Evolutionary conservation across 2,113 vertebrate species (phyloP).

Genomic region (Bagarius yarrelli): DNA sequence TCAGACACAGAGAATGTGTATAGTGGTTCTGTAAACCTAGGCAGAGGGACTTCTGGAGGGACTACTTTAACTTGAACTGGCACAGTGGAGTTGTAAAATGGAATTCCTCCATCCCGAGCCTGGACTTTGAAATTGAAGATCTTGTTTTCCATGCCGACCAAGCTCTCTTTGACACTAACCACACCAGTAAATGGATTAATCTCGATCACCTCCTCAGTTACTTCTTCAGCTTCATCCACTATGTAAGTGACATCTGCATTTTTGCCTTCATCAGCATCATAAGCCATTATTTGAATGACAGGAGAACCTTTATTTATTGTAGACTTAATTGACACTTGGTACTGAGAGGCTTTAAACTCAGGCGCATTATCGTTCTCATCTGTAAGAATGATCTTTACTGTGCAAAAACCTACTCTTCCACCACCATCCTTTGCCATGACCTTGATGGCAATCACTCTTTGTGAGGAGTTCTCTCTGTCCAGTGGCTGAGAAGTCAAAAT

Average conservation of each 20-base stretch:
- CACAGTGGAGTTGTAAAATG: constrained; percentile 85
- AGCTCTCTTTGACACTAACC: constrained; percentile 87
- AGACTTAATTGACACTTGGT: constrained; percentile 87
- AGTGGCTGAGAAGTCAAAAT: constrained; percentile 85
- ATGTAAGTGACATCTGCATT: constrained; percentile 95
- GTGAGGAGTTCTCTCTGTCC: constrained; percentile 90
- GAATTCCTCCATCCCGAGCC: constrained; percentile 87
- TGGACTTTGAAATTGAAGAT: constrained; percentile 90
- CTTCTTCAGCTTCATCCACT: constrained; percentile 78
- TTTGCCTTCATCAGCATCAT: constrained; percentile 91
- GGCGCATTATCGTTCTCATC: constrained; percentile 96
- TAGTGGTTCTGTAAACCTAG: constrained; percentile 91
- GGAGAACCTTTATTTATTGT: constrained; percentile 87
- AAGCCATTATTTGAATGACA: constrained; percentile 89
- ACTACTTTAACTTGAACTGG: constrained; percentile 87
- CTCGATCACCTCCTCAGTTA: constrained; percentile 83
- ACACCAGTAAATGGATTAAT: constrained; percentile 89
- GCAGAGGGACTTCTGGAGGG: constrained; percentile 83
- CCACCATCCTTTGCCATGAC: constrained; percentile 95
- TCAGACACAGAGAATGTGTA: constrained; percentile 91
- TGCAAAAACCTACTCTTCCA: constrained; percentile 92
- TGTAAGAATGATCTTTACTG: constrained; percentile 92
- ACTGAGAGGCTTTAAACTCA: constrained; percentile 86
- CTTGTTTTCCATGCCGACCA: constrained; percentile 86
- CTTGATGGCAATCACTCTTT: constrained; percentile 91